Base-by-base conservation (phyloP, 2,797 vertebrate genomes). In the Spheniscus humboldti region DNA sequence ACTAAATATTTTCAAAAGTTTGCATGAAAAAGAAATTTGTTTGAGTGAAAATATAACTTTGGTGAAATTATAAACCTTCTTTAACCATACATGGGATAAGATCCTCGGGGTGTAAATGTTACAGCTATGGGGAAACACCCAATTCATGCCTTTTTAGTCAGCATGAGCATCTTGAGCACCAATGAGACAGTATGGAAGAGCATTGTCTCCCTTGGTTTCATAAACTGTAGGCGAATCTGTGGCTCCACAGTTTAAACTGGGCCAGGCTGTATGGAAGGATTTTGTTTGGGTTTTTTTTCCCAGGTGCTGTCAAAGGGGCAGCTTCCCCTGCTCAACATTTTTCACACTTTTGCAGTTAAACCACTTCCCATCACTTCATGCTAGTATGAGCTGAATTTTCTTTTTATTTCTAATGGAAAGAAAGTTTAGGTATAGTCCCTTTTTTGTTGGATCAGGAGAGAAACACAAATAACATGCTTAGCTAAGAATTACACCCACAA, bases 401-500 rank as follows among this genome's bases (percentile, higher is more conserved):
- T 24, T 25, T 47, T 50, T 37, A 88, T 88, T 66, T 62, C 67
- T 92, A 43, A 82, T 82, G 12, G 8, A 23, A 60, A 41, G 9
- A 18, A 68, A 25, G 18, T 68, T 53, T 64, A 68, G 35, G 6
- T 50, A 59, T 20, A 68, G 35, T 83, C 56, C 2, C 37, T 83
- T 88, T 88, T 74, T 91, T 68, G 47, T 60, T 82, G 62, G 50
- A 24, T 59, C 8, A 64, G 13, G 13, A 59, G 6, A 71, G 25
- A 68, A 69, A 60, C 25, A 47, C 76, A 94, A 94, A 94, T 72
- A 95, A 88, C 6, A 7, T 3, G 11, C 27, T 94, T 23, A n/a
- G 35, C 71, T 96, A 95, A 94, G 90, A 97, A 94, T 69, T 89
- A 75, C 48, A 76, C 68, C 52, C 48, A 76, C 60, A 87, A 69